Evolutionary conservation across 35 echinoderm and acorn worm species (phyloP).

Genomic region (Amphiura filiformis): DNA sequence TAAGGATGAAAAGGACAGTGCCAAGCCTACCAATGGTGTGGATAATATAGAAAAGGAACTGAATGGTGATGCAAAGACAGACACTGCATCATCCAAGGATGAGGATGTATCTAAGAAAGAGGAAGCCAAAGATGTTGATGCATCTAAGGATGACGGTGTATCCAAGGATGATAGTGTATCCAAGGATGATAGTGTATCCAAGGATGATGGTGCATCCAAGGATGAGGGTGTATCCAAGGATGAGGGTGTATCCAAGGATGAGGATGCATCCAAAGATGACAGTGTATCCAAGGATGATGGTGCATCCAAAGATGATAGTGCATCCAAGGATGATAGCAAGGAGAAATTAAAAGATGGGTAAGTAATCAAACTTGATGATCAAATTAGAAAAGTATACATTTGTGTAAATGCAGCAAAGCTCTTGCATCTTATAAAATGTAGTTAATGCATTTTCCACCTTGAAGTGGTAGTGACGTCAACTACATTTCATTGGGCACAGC

Average conservation of each 20-base stretch:
- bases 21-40: neutral
- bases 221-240: no score
- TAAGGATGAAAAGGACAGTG: neutral
- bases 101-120: neutral
- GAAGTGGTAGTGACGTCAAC: neutral
- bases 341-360: neutral
- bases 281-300: neutral
- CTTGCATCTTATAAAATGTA: neutral
- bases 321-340: neutral
- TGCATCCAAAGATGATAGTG: neutral
- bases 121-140: neutral
- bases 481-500: no score
- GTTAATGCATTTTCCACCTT: neutral
- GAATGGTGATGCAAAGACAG: neutral
- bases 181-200: neutral
- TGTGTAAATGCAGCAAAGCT: neutral
- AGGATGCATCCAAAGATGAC: neutral
- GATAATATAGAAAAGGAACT: neutral
- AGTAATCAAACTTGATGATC: neutral
- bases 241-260: no score
- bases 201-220: neutral
- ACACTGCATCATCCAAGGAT: neutral
- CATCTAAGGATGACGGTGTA: neutral
- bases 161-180: neutral
- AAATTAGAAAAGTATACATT: neutral